Conservation (phyloP, 1,140 invertebrate species). For the Oppia nitens region DNA sequence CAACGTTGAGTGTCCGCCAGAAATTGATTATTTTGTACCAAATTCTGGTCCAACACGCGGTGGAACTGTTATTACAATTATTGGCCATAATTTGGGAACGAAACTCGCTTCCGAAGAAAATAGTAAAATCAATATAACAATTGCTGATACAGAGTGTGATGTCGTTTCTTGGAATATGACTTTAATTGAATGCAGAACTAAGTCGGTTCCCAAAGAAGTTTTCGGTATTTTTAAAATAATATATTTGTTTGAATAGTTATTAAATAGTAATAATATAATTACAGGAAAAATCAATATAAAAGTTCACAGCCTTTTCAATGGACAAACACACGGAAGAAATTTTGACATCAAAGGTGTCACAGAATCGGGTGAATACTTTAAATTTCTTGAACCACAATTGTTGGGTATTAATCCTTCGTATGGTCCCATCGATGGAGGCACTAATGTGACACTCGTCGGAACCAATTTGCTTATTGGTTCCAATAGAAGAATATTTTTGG, state of each 20-base stretch:
- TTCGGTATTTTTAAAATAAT: background rate
- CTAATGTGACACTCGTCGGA: slow-evolving; percentile 19
- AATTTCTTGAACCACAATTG: slow-evolving; percentile 17
- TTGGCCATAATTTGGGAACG: slow-evolving; percentile 28
- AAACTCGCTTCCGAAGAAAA: slow-evolving; percentile 1
- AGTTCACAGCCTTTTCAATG: slow-evolving; percentile 14
- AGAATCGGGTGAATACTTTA: slow-evolving; percentile 7
- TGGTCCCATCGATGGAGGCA: slow-evolving; percentile 22
- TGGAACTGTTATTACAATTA: slow-evolving; percentile 26
- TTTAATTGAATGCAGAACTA: slow-evolving; percentile 14
- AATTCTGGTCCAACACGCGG: slow-evolving; percentile 26
- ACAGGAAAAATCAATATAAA: slow-evolving; percentile 7
- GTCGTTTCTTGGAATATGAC: slow-evolving; percentile 14
- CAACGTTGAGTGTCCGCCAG: slow-evolving; percentile 19
- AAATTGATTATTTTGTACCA: slow-evolving; percentile 25
- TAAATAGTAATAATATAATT: background rate
- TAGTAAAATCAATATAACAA: slow-evolving; percentile 7
- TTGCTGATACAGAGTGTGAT: slow-evolving; percentile 16
- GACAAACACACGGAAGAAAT: background rate
- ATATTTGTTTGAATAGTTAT: background rate
- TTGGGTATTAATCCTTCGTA: slow-evolving; percentile 14
- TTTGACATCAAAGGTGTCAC: slow-evolving; percentile 19
- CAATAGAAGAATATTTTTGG: slow-evolving; percentile 10
- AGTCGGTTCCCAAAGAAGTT: background rate
- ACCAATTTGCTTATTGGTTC: slow-evolving; percentile 21